Base-by-base conservation (phyloP, 1,140 invertebrate genomes). In the Geopemphigus sp. region DNA sequence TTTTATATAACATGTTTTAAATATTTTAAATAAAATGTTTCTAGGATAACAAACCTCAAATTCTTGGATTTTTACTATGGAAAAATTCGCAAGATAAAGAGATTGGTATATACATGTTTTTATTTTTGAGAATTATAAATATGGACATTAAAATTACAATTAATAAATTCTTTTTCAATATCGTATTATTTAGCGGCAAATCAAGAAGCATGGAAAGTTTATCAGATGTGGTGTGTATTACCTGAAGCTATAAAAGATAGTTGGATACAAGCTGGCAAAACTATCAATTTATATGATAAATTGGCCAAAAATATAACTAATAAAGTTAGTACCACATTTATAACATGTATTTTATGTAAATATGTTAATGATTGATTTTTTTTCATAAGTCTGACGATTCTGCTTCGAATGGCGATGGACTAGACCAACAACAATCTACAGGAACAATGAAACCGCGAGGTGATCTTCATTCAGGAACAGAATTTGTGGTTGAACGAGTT, bases 31-130 rank as follows among this genome's bases (percentile, higher is more conserved):
- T 81, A 80, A 72, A 66, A 32, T 80, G 70, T 81, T 45, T 80
- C 82, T 82, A 91, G 90, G 92, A 93, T 85, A 89, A 89, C 78
- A 93, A 93, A 85, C 90, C 92, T 17, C 91, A 93, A 86, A 90
- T 94, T 3, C 94, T 93, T 92, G 92, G 92, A 63, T 94, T 93
- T 84, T 87, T 93, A 15, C 83, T 94, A 32, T 94, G 92, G 92
- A 94, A 94, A 84, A 90, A 90, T 83, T 89, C 90, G 11, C 89
- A 90, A 82, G 76, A 78, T 12, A 78, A 81, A 81, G 17, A 26
- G 11, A 64, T 74, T 50, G 81, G 81, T 81, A 24, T 10, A 22
- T 76, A 50, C 3, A 39, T 45, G 26, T 5, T 63, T 12, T 32
- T 1, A 17, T 32, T 12, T 63, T 17, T 5, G 10, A 32, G 17